Conservation (phyloP, 1,140 invertebrate species). For the Mya arenaria region DNA sequence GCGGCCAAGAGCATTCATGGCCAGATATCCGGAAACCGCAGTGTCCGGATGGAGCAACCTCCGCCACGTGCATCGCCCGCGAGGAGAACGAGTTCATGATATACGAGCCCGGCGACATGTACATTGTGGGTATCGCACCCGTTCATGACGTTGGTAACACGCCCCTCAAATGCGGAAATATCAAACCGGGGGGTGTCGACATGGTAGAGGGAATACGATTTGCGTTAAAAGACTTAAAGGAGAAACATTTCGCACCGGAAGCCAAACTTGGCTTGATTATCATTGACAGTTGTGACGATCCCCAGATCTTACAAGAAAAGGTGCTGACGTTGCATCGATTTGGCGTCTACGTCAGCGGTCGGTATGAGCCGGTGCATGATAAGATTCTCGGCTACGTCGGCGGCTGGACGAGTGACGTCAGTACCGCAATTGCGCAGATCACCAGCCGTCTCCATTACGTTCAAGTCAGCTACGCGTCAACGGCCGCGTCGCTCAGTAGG, state of each 20-base stretch:
- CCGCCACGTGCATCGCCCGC: not conserved
- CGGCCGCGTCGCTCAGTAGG: conserved; percentile 24
- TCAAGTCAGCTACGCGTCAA: conserved; percentile 47
- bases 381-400: conserved; percentile 44
- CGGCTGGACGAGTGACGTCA: conserved; percentile 47
- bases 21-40: conserved; percentile 38
- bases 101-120: conserved; percentile 34
- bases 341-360: conserved; percentile 25
- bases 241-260: not conserved
- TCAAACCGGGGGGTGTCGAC: conserved; percentile 38
- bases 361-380: conserved; percentile 15
- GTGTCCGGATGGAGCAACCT: conserved; percentile 22
- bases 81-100: not conserved
- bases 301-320: conserved; percentile 47
- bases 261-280: conserved; percentile 39
- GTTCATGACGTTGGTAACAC: conserved; percentile 28
- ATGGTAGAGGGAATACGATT: conserved; percentile 42
- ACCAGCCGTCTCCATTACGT: conserved; percentile 7
- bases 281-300: conserved; percentile 51
- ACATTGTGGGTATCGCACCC: conserved; percentile 36
- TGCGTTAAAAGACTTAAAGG: conserved; percentile 24
- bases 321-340: conserved; percentile 28
- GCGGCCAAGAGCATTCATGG: not conserved
- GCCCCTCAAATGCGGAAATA: conserved; percentile 35
- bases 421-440: conserved; percentile 25